A percentile compares a stretch with the other conserved stretches of the same genome.
Conservation (phyloP, 2,888 invertebrate species). For the Lasioglossum leucozonium region DNA sequence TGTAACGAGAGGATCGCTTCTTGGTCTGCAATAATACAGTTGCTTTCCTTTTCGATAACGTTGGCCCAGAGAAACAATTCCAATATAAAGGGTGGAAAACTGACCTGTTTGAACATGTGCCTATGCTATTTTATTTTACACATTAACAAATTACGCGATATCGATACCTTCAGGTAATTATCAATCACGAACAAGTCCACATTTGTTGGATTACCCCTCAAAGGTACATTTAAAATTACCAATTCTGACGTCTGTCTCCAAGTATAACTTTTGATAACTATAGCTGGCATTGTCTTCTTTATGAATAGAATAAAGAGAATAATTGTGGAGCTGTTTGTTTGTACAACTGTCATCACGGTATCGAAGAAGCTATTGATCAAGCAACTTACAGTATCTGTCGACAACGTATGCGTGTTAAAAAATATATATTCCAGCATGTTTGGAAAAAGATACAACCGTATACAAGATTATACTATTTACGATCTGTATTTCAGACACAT, state of each 20-base stretch:
- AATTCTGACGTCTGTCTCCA: slow-evolving; percentile 90
- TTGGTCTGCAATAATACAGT: slow-evolving; percentile 88
- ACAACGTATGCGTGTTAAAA: not conserved
- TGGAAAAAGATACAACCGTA: not conserved
- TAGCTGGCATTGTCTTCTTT: slow-evolving; percentile 86
- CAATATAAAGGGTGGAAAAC: slow-evolving; percentile 90
- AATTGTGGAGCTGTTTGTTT: not conserved
- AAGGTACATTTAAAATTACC: slow-evolving; percentile 88
- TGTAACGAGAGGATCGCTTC: slow-evolving; percentile 88
- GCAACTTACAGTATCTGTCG: slow-evolving; percentile 50
- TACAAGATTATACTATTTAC: slow-evolving; percentile 31
- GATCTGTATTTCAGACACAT: slow-evolving; percentile 35
- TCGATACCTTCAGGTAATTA: slow-evolving; percentile 88
- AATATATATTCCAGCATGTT: not conserved
- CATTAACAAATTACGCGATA: not conserved
- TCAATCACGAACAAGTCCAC: slow-evolving; percentile 90
- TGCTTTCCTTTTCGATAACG: slow-evolving; percentile 88
- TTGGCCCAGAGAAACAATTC: slow-evolving; percentile 89
- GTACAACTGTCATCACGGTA: not conserved
- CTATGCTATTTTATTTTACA: not conserved
- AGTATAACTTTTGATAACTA: slow-evolving; percentile 90
- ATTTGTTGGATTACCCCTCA: slow-evolving; percentile 88
- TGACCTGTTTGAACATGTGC: slow-evolving; percentile 84
- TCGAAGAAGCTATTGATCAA: slow-evolving; percentile 72
- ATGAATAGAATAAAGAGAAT: not conserved